Evolutionary conservation across 2,888 invertebrate species (phyloP), one percentile per base, ranked within the genome.

Genomic region (Ormyrus thymus): DNA sequence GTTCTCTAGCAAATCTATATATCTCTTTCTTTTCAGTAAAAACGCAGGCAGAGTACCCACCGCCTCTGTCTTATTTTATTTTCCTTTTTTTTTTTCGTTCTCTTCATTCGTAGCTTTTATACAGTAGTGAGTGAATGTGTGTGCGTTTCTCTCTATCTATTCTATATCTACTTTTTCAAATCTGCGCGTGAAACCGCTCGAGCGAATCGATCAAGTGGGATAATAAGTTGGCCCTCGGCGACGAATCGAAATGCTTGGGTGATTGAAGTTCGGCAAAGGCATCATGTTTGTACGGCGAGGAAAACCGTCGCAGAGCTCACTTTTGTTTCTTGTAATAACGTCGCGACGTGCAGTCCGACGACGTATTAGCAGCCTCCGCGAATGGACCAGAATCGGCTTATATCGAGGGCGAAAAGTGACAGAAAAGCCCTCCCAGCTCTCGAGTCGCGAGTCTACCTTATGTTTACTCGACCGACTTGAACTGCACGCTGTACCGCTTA

Each of bases 71-170:
- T n/a, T 61, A 3, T 45, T 58, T 9, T 7, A 45, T 9, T 75
- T 66, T 64, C n/a, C n/a, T 65, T 55, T 58, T 65, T 61, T 76
- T 59, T 78, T 50, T 53, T 75, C 76, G 77, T 76, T 79, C 82
- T 80, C 81, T 83, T 84, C 73, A 55, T 71, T 66, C 51, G 48
- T 62, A 76, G 76, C 80, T 76, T 77, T 76, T 55, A 74, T 58
- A 64, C 58, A 86, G 87, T 88, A 88, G 88, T 84, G 88, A 87
- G 87, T 88, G 88, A 85, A 88, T 89, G 87, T 89, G 87, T 89
- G 89, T 88, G 72, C 66, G 74, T 74, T 70, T 74, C 48, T 64
- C 7, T 70, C 46, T 74, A 82, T 83, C 81, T 80, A 75, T 29
- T 83, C 78, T 81, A 74, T 82, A 45, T 74, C 55, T 69, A 46